These are phyloP conservation scores for Panagrolaimus sp. DNA, from an alignment of 1,140 invertebrate genomes.

Conservation along the genomic window DNA sequence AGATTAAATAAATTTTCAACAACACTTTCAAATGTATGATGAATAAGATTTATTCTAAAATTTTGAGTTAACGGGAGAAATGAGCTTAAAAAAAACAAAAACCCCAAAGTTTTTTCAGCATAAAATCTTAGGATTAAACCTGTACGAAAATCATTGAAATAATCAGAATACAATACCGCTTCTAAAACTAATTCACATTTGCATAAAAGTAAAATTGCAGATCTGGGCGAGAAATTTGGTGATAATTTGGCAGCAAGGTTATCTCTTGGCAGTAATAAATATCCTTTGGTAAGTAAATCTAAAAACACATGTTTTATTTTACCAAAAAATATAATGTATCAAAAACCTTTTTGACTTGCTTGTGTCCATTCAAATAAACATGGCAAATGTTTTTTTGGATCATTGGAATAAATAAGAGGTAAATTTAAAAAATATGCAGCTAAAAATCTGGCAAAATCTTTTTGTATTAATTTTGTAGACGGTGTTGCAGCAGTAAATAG, in stretches of 20 bases:
- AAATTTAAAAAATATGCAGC: constrained; percentile 9
- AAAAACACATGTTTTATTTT: neutral
- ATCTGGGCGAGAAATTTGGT: neutral
- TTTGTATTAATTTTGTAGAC: neutral
- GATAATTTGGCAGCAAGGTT: neutral
- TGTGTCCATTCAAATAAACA: constrained; percentile 1
- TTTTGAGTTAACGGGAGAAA: neutral
- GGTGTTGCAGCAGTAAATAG: neutral
- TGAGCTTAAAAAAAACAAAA: neutral
- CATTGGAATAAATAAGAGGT: neutral
- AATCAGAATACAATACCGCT: neutral
- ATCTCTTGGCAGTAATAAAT: neutral
- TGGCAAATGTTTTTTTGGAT: neutral
- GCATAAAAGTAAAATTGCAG: constrained; percentile 8
- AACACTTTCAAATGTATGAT: neutral
- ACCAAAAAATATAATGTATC: neutral
- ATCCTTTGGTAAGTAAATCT: constrained; percentile 7
- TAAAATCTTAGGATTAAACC: constrained; percentile 5
- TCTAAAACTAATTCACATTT: neutral
- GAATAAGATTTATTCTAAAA: neutral
- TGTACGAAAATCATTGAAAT: constrained; percentile 6
- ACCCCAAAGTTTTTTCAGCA: neutral
- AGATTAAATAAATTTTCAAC: constrained; percentile 1
- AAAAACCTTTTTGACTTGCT: neutral
- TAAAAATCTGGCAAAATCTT: neutral